Evolutionary conservation across 2,797 vertebrate genomes (phyloP), one percentile per base, ranked within the genome.

Genomic region (Heteromormyrus szaboi): DNA sequence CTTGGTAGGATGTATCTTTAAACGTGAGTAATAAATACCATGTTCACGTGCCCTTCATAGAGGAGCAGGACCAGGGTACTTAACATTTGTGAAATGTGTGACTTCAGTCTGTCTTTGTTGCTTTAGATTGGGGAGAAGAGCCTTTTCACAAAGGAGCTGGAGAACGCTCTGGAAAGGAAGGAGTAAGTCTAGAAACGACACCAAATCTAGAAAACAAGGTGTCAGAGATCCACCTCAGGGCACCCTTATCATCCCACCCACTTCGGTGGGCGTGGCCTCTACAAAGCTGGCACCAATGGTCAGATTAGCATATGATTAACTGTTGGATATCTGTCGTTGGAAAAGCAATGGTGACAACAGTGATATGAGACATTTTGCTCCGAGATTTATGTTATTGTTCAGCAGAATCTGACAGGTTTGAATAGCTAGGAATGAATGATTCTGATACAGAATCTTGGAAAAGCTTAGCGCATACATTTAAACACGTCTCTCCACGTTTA

Each of bases 141-240:
- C 92, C 95, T 99, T 89, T 99, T 99, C 93, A 99, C 99, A 92
- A 99, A 99, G 94, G 99, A 99, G 92, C 91, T 99, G 94, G 99
- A 99, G 93, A 97, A 95, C 0, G 98, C 99, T 0, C 95, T 99
- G 90, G 98, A 99, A 93, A 98, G 90, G 92, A 97, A 99, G 0
- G 98, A 98, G 99, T 99, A 95, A 97, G 98, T 56, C 33, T 22
- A n/a, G 7, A 8, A 37, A 56, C 9, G 12, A 3, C 25, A 86
- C 5, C 9, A 6, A 37, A 86, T 56, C 11, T 17, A 14, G 4
- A 7, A 29, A 29, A 37, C 12, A 19, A 44, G 25, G 17, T 54
- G 9, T 37, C 33, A 25, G 29, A 41, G 44, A 50, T 51, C 22
- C 83, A 48, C 79, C n/a, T 7, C n/a, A 59, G 19, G n/a, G 11